These are phyloP conservation scores for Elephas maximus DNA, from an alignment of 2,113 vertebrate genomes.

Conservation along the genomic window DNA sequence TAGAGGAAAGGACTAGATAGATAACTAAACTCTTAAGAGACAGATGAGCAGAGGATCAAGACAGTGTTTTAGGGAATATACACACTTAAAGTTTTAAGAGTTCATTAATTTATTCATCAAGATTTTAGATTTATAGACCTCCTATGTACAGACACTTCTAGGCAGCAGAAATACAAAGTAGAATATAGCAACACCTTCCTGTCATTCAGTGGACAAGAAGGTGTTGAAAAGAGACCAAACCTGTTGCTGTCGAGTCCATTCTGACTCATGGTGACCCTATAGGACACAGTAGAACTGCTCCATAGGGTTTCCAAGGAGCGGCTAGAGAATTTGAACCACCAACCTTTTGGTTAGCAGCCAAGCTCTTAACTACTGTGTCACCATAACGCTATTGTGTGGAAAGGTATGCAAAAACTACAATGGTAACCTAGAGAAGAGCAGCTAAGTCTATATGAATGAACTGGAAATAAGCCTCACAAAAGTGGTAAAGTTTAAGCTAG, in stretches of 20 bases:
- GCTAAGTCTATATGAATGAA: background rate
- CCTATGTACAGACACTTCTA: background rate
- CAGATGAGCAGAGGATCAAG: background rate
- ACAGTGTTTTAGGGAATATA: background rate
- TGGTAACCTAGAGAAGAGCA: background rate
- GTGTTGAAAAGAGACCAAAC: no score
- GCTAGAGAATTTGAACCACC: no score
- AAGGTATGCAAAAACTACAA: background rate
- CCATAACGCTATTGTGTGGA: background rate
- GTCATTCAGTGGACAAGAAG: background rate
- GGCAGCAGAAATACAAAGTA: background rate
- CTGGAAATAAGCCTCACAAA: background rate
- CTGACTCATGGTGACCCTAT: no score
- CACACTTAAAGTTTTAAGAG: background rate
- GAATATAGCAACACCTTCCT: background rate
- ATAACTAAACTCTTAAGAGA: background rate
- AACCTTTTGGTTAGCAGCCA: no score
- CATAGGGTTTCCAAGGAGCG: no score
- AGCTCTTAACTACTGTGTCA: no score
- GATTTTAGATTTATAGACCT: background rate
- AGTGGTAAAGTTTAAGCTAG: background rate
- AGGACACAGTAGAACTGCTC: no score
- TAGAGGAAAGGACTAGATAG: background rate
- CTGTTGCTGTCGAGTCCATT: no score
- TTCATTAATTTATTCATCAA: background rate